A percentile compares a stretch with the other conserved stretches of the same genome.
Evolutionary conservation across 2,797 vertebrate species (phyloP).

Genomic region (Glossophaga mutica): DNA sequence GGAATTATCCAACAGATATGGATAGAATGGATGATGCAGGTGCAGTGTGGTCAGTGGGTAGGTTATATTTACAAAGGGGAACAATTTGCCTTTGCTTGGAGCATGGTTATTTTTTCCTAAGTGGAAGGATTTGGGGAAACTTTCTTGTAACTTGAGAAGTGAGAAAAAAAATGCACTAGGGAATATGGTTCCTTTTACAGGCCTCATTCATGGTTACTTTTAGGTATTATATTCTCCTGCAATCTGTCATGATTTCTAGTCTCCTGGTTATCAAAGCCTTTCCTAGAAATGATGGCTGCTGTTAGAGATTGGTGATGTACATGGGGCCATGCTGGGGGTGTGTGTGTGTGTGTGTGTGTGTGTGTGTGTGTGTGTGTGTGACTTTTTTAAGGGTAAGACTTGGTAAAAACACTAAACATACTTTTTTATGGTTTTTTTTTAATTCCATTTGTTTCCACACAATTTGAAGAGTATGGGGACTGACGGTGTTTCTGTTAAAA

Average conservation of each 20-base stretch:
- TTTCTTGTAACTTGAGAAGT: background rate
- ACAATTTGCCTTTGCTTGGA: background rate
- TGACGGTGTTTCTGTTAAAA: background rate
- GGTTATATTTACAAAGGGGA: background rate
- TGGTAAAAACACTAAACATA: background rate
- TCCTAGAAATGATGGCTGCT: background rate
- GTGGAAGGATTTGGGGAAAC: background rate
- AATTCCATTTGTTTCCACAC: background rate
- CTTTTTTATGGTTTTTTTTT: background rate
- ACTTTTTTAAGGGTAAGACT: background rate
- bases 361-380: background rate
- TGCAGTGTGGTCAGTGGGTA: background rate
- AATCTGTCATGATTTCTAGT: background rate
- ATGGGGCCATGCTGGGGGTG: accelerated
- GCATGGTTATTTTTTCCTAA: background rate
- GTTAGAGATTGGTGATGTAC: background rate
- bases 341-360: background rate
- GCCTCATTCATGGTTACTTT: background rate
- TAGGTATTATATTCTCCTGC: background rate
- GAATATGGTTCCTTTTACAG: background rate
- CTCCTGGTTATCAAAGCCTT: background rate
- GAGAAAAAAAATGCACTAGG: background rate
- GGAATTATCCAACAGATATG: background rate
- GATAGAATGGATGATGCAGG: background rate
- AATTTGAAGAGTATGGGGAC: background rate